Conservation (phyloP, 2,797 vertebrate species). For the Pangasius larnaudii region DNA sequence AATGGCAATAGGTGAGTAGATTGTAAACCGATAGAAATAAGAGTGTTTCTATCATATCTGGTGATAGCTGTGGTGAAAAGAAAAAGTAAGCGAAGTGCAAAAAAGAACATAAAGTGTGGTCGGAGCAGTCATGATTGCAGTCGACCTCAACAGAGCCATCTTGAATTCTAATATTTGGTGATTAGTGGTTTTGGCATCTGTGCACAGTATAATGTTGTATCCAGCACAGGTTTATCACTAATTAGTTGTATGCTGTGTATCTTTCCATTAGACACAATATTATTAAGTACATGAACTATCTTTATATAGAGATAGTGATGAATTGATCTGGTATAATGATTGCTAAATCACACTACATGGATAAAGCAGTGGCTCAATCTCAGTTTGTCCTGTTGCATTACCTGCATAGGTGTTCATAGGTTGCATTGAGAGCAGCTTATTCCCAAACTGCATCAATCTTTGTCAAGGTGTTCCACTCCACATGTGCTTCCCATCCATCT, state of each 20-base stretch:
- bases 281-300: background rate
- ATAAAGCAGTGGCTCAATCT: conserved; percentile 31
- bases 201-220: background rate
- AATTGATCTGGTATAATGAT: background rate
- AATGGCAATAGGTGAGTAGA: too few species aligned
- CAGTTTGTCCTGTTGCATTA: conserved; percentile 36
- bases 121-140: too few species aligned
- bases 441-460: conserved; percentile 46
- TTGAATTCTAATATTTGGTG: background rate
- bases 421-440: conserved; percentile 27
- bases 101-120: too few species aligned
- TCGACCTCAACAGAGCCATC: too few species aligned
- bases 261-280: background rate
- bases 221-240: background rate
- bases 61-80: too few species aligned
- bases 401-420: conserved; percentile 29
- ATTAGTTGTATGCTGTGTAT: background rate
- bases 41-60: too few species aligned
- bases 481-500: conserved; percentile 43
- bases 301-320: conserved; percentile 11
- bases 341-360: background rate
- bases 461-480: conserved; percentile 40
- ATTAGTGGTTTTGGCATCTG: background rate
- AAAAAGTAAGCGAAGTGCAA: too few species aligned
- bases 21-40: too few species aligned